Evolutionary conservation across 92 coral and sea anemone genomes (phyloP), one percentile per base, ranked within the genome.

Genomic region (Paramuricea clavata): DNA sequence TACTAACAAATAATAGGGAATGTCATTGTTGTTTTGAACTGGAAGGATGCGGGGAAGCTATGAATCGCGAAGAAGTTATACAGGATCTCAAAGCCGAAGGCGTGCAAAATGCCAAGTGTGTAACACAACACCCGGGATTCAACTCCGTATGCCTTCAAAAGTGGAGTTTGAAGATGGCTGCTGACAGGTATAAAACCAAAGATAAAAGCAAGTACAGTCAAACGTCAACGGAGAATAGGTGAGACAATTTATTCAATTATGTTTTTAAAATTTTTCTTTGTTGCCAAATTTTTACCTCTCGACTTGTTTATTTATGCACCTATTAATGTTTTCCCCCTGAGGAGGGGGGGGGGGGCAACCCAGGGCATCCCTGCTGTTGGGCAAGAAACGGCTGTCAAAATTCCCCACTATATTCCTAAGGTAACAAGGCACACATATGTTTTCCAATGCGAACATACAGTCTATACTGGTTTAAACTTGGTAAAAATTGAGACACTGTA

Each of bases 61-160:
- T 81, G 52, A 65, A 69, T 69, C 81, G 87, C 25, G 87, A 87
- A 28, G 62, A 41, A 23, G 91, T 83, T 3, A 4, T 7, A 33
- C 84, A 74, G 52, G 91, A 82, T 36, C 80, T 88, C 7, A 50
- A 60, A 60, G 77, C 77, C 50, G 88, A 88, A 35, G 85, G 74
- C 25, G 28, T 71, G 7, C 31, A 35, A 70, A 19, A 34, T 35
- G 26, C 69, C 12, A 61, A 64, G 15, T 88, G 88, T 22, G 44
- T 88, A 10, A 82, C 91, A 17, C 15, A 88, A 74, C 88, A 88
- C 36, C 88, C 88, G 28, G 88, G 88, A 43, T 83, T 88, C 50
- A 76, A 43, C 33, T 83, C 49, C 9, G 88, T 88, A 32, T 88
- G 85, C 67, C 81, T 76, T 1, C 79, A 54, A 39, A 89, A 89